Percentiles rank a stretch among this genome's conserved stretches.
These are phyloP conservation scores for Mya arenaria DNA, from an alignment of 1,140 invertebrate species.

Conservation along the genomic window DNA sequence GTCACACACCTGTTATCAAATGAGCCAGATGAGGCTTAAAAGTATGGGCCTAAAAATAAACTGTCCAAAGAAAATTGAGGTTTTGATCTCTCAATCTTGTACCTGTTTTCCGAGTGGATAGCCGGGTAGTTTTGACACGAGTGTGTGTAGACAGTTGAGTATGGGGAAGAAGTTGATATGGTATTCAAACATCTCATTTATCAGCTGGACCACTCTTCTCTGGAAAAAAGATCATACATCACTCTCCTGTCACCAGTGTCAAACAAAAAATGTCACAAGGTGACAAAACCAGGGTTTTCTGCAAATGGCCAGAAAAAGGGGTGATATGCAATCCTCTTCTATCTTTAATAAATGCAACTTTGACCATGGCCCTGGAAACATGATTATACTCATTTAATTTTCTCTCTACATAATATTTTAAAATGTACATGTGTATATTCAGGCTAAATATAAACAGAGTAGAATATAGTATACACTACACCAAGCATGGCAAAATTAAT, in stretches of 20 bases:
- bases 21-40: no score
- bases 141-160: slow-evolving; percentile 71
- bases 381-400: no score
- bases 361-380: no score
- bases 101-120: slow-evolving; percentile 80
- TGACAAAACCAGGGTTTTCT: neutral
- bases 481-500: no score
- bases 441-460: no score
- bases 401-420: no score
- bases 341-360: neutral
- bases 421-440: no score
- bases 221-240: slow-evolving; percentile 50
- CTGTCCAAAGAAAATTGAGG: no score
- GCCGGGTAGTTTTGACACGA: slow-evolving; percentile 71
- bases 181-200: slow-evolving; percentile 65
- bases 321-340: neutral
- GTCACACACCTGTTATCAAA: no score
- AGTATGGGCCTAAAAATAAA: no score
- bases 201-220: slow-evolving; percentile 61
- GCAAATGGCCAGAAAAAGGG: slow-evolving; percentile 11
- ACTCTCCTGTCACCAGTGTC: neutral
- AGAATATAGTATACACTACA: no score
- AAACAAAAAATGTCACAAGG: neutral
- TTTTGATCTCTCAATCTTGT: no score
- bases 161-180: slow-evolving; percentile 72